Conservation (phyloP, 2,797 vertebrate genomes). For the Sebastes ruberrimus region DNA sequence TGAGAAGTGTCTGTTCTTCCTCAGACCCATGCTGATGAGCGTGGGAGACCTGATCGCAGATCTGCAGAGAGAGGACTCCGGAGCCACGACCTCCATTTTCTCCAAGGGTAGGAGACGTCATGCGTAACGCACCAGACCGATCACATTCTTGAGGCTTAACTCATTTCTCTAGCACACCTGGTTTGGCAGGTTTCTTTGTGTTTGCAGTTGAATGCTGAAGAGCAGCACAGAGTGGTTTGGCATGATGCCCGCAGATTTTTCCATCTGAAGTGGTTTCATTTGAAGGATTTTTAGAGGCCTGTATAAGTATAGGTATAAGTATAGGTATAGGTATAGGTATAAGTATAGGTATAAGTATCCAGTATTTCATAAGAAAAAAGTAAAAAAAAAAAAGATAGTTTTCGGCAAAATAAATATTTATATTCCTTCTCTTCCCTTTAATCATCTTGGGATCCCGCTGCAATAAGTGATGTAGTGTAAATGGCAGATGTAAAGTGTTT, state of each 20-base stretch:
- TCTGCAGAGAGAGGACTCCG: constrained; percentile 88
- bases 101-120: constrained; percentile 76
- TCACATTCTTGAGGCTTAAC: not conserved
- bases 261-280: not conserved
- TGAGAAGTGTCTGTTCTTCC: constrained; percentile 89
- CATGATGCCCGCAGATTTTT: not conserved
- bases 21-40: constrained; percentile 87
- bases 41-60: constrained; percentile 88
- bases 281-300: not conserved
- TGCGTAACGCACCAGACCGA: not conserved
- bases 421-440: not conserved
- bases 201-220: not conserved
- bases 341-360: not conserved
- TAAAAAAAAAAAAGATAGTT: not conserved
- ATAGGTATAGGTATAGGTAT: no score
- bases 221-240: not conserved
- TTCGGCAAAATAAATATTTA: not conserved
- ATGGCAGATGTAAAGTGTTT: not conserved
- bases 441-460: not conserved
- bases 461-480: not conserved
- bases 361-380: not conserved
- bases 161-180: not conserved
- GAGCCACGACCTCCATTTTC: constrained; percentile 79
- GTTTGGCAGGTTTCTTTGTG: constrained; percentile 6
- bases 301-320: not conserved